A percentile compares a stretch with the other conserved stretches of the same genome.
Evolutionary conservation across 2,113 vertebrate genomes (phyloP).

Genomic region (Cephalopterus ornatus): DNA sequence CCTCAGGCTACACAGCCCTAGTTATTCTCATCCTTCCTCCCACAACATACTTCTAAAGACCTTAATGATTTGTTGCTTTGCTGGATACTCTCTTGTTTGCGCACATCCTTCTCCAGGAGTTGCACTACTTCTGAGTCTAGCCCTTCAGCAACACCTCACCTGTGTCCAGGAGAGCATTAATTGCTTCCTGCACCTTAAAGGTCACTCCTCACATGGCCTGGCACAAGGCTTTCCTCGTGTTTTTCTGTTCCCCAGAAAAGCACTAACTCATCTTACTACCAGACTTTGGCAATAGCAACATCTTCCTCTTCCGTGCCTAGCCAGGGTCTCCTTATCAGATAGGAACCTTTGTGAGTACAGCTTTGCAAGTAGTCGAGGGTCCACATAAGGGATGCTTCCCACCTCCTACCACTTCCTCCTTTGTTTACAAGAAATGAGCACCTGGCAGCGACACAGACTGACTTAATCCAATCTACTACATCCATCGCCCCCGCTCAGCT

Average conservation of each 20-base stretch:
- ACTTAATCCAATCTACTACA: not conserved
- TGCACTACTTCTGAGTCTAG: not conserved
- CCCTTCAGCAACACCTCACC: not conserved
- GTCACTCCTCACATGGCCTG: not conserved
- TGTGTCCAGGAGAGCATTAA: not conserved
- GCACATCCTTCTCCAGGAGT: not conserved
- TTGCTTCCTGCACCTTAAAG: not conserved
- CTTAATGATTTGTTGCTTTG: not conserved
- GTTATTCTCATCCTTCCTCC: not conserved
- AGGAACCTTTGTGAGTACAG: not conserved
- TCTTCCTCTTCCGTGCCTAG: not conserved
- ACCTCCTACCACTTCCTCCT: not conserved
- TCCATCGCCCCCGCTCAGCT: fast-evolving
- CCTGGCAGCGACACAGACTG: not conserved
- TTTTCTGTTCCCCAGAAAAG: not conserved
- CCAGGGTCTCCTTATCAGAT: not conserved
- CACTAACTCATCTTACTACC: not conserved
- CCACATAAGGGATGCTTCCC: not conserved
- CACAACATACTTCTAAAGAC: not conserved
- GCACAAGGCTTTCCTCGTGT: not conserved
- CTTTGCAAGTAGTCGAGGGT: not conserved
- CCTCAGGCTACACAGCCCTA: not conserved
- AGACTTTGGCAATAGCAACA: not conserved
- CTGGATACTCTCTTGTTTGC: not conserved
- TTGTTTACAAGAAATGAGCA: not conserved